Percentiles rank a stretch among this genome's conserved stretches.
These are phyloP conservation scores for Darevskia nairensis DNA, from an alignment of 2,797 vertebrate species.

Conservation along the genomic window DNA sequence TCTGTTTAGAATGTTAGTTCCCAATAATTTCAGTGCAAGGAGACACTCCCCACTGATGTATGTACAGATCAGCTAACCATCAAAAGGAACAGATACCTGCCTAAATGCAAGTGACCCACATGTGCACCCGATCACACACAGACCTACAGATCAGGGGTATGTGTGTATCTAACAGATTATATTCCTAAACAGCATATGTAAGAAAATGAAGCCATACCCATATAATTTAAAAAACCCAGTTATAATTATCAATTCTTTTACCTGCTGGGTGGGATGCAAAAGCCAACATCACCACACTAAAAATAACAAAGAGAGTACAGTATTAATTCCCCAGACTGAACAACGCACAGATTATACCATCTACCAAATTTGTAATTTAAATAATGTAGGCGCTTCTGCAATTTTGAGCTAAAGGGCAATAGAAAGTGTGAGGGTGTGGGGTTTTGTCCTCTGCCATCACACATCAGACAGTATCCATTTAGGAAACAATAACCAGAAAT, in stretches of 20 bases:
- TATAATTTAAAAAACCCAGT: constrained; percentile 1
- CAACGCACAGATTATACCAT: background rate
- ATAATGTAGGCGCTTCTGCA: background rate
- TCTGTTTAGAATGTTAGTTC: too few relatives aligned
- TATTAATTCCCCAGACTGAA: background rate
- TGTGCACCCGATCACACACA: background rate
- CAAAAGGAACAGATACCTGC: background rate
- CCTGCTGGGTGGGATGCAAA: constrained; percentile 92
- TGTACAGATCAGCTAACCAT: background rate
- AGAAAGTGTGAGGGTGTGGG: background rate
- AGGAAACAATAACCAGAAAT: background rate
- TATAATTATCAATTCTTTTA: constrained; percentile 63
- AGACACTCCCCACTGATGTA: background rate
- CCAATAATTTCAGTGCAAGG: background rate
- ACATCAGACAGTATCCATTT: background rate
- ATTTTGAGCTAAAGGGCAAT: constrained; percentile 42
- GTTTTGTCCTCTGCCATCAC: constrained; percentile 30
- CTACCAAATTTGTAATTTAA: background rate
- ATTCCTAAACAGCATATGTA: background rate
- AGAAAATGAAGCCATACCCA: background rate
- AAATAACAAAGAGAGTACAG: constrained; percentile 19
- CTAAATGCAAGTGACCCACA: background rate
- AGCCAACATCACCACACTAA: constrained; percentile 87
- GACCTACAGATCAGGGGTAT: background rate
- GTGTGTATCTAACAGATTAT: background rate